Base-by-base conservation (phyloP, 2,113 vertebrate genomes). In the Lophura nycthemera region DNA sequence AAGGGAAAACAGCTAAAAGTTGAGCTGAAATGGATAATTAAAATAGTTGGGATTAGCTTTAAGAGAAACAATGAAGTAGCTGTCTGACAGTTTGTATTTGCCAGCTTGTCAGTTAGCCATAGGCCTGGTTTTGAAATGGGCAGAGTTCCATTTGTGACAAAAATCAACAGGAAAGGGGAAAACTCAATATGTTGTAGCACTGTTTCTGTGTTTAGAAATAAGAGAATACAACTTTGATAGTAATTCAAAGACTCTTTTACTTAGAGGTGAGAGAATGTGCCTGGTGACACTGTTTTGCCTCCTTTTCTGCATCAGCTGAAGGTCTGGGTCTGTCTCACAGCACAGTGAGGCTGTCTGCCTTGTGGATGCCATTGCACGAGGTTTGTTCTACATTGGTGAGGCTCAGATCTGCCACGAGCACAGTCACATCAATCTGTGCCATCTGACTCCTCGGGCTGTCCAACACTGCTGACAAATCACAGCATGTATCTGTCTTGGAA, bases 291-390 rank as follows among this genome's bases (percentile, higher is more conserved):
- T 48, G 43, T 13, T 40, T 45, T 21, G 1, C 0, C 63, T 50
- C 30, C 22, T n/a, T 40, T 17, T 45, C 70, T 50, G 25, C 20
- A n/a, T 80, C 69, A 8, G 19, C 38, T 56, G 75, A 32, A 65
- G 18, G n/a, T 86, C 45, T 42, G 74, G 45, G 10, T 75, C 42
- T 81, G 54, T 54, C 25, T 14, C 52, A 29, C 27, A 27, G 52
- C 52, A 29, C 52, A 7, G 30, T 43, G 10, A 13, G 45, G 24
- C 45, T 6, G 19, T 48, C 60, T 6, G 3, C 60, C 25, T 43
- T 0, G 5, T 25, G 22, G 13, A 7, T 5, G 11, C 22, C 61
- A 11, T n/a, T 2, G 2, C 40, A 4, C 6, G 2, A 22, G 42
- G 63, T 14, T 91, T 29, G 47, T 29, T 75, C 34, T 36, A 40